A percentile compares a stretch with the other conserved stretches of the same genome.
Evolutionary conservation across 1,140 invertebrate genomes (phyloP).

Genomic region (Gonatopus flavifemur): DNA sequence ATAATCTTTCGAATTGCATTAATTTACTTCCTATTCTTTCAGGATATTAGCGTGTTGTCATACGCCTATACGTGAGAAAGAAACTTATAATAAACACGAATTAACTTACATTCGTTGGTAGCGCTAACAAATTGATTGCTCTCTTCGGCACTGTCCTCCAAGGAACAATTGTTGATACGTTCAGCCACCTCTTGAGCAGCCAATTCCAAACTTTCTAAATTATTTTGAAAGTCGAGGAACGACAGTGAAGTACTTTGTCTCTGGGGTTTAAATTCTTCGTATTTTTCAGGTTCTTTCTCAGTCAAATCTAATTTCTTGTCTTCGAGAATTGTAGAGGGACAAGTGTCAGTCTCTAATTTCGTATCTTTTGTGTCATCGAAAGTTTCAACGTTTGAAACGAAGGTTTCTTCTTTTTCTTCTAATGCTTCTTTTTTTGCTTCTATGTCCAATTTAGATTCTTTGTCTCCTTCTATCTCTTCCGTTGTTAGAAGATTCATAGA

Average conservation of each 20-base stretch:
- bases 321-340: too few relatives aligned
- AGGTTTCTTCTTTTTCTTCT: too few relatives aligned
- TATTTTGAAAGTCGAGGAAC: constrained; percentile 1
- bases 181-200: constrained; percentile 39
- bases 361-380: constrained; percentile 2
- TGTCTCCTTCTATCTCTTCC: too few relatives aligned
- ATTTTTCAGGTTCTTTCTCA: constrained; percentile 25
- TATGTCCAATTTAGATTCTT: too few relatives aligned
- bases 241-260: constrained; percentile 39
- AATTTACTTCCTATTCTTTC: too few relatives aligned
- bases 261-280: constrained; percentile 38
- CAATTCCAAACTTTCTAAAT: constrained; percentile 32
- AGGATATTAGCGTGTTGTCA: too few relatives aligned
- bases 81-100: not conserved
- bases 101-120: constrained; percentile 40
- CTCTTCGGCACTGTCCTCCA: constrained; percentile 32
- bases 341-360: not conserved
- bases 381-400: constrained; percentile 8
- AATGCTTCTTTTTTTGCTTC: too few relatives aligned
- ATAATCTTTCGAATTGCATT: too few relatives aligned
- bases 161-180: constrained; percentile 33
- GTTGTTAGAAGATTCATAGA: not conserved
- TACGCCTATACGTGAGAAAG: too few relatives aligned
- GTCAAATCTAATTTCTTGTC: not conserved
- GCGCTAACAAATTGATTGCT: constrained; percentile 35